Conservation (phyloP, 2,113 vertebrate genomes). For the Burhinus bistriatus region DNA sequence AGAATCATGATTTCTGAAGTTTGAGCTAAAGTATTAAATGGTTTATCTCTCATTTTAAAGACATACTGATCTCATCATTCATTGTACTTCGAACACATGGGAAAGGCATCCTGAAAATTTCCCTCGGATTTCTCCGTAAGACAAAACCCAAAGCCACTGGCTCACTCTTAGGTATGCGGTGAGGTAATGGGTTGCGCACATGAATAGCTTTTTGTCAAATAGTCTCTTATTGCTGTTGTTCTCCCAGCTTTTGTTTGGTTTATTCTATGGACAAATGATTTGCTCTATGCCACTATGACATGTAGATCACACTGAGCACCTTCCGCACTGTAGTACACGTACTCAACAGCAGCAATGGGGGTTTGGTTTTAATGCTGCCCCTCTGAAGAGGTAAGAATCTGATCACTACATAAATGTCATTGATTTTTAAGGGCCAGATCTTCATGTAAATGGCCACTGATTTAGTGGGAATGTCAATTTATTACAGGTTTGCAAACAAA, state of each 20-base stretch:
- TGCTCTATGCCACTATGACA: background rate
- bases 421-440: background rate
- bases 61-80: background rate
- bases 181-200: slow-evolving; percentile 31
- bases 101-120: slow-evolving; percentile 43
- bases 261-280: background rate
- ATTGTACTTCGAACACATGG: background rate
- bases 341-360: background rate
- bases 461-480: background rate
- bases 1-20: slow-evolving; percentile 54
- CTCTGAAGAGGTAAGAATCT: background rate
- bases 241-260: background rate
- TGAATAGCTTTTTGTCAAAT: slow-evolving; percentile 31
- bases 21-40: slow-evolving; percentile 10
- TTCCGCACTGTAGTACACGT: background rate
- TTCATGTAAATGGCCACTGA: background rate
- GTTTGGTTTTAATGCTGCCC: background rate
- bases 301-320: background rate
- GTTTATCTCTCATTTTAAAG: slow-evolving; percentile 38
- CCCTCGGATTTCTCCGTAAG: background rate
- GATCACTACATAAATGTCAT: background rate
- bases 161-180: background rate
- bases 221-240: slow-evolving; percentile 25
- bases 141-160: slow-evolving; percentile 12
- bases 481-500: background rate